Evolutionary conservation across 1,140 invertebrate species (phyloP), one percentile per base, ranked within the genome.

Genomic region (Orius insidiosus): DNA sequence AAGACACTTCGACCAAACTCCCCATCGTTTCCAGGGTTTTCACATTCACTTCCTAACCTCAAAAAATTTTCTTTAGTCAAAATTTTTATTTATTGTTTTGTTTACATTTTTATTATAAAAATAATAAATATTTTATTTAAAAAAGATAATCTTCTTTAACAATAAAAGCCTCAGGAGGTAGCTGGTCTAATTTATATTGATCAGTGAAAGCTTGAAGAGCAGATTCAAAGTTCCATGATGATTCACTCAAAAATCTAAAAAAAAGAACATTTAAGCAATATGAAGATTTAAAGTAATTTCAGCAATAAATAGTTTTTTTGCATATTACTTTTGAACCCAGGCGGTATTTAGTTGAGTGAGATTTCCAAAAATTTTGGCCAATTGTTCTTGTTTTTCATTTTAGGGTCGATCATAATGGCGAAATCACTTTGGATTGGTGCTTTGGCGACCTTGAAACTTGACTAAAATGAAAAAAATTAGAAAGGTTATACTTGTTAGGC

Each of bases 151-250:
- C 24, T 24, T 24, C 24, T 24, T 24, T 24, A 24, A 37, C 35
- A 30, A 30, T 30, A 30, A 48, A 48, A 13, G 46, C 46, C 2
- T 48, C 46, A 13, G n/a, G 7, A 2, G 46, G 46, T 16, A 48
- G 11, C 11, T 33, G 24, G 16, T 48, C 37, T 3, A 15, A 30
- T 34, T 42, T 48, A 31, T 41, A 48, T 14, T 50, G 38, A 16
- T 50, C 49, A 16, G 35, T 46, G n/a, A 50, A 50, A 46, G 49
- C 14, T 19, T 41, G 44, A 2, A 50, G 32, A 1, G 49, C 34
- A 5, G 10, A 9, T 34, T 50, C 49, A 9, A 50, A 30, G 30
- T 50, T 39, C 49, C 49, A 50, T 19, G 34, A 33, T 1, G 42
- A 34, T 9, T 46, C 44, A 14, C 38, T 33, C 10, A 50, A 34